Evolutionary conservation across 2,113 vertebrate species (phyloP).

Genomic region (Electrona antarctica): DNA sequence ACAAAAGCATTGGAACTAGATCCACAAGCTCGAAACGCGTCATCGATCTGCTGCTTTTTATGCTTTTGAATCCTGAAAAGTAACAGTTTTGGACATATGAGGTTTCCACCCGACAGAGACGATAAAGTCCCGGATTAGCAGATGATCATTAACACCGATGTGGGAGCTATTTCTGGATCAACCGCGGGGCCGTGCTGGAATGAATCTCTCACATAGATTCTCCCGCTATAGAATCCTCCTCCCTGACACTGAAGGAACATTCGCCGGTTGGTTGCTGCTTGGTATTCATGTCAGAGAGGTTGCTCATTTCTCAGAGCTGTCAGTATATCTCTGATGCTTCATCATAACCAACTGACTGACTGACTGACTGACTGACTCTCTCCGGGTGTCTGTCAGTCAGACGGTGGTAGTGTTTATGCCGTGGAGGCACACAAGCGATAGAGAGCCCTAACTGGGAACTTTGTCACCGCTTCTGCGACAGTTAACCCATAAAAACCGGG

Average conservation of each 20-base stretch:
- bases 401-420: slow-evolving; percentile 65
- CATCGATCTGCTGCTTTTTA: no score
- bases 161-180: no score
- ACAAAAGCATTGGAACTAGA: no score
- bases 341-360: slow-evolving; percentile 64
- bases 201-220: no score
- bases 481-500: slow-evolving; percentile 48
- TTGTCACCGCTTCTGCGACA: slow-evolving; percentile 2
- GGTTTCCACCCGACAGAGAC: no score
- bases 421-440: slow-evolving; percentile 26
- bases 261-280: slow-evolving; percentile 44
- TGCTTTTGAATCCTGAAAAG: no score
- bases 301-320: slow-evolving; percentile 68
- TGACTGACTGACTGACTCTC: not conserved
- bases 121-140: no score
- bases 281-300: slow-evolving; percentile 66
- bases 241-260: slow-evolving; percentile 35
- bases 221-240: not conserved
- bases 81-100: no score
- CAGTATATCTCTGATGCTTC: slow-evolving; percentile 63
- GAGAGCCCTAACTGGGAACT: not conserved
- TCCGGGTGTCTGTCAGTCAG: slow-evolving; percentile 57
- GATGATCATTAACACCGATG: no score
- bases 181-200: no score
- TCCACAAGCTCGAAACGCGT: no score